phyloP scores from a whole-genome alignment of 2,888 invertebrate genomes.

The Sphaerophoria taeniata region DNA sequence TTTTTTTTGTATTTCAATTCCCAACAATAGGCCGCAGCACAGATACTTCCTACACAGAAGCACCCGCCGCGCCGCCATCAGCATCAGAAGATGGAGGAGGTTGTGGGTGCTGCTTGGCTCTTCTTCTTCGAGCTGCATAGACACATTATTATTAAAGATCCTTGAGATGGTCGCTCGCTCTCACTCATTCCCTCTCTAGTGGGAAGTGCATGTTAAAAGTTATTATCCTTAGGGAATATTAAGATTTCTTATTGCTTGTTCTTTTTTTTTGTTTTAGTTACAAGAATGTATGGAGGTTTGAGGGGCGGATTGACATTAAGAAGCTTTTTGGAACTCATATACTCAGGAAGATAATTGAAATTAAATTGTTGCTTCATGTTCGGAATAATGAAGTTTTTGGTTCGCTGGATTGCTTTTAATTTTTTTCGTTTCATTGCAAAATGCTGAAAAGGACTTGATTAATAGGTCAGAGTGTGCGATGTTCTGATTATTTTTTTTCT shows the following conservation, averaged over 20 bases:
- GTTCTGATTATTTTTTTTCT: conserved; percentile 4
- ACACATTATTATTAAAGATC: conserved; percentile 58
- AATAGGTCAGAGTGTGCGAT: conserved; percentile 59
- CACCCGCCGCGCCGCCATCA: too few relatives aligned
- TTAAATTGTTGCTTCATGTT: conserved; percentile 66
- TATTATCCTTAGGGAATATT: conserved; percentile 43
- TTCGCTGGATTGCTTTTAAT: conserved; percentile 8
- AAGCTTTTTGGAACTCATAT: neutral
- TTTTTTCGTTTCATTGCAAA: conserved; percentile 10
- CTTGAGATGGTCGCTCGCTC: conserved; percentile 53
- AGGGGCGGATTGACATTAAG: neutral
- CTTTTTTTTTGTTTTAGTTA: conserved; percentile 45
- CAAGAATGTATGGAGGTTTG: neutral
- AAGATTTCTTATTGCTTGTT: conserved; percentile 43
- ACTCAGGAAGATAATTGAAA: conserved; percentile 60
- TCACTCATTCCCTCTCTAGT: conserved; percentile 22
- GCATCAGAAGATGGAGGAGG: too few relatives aligned
- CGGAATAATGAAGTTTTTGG: neutral
- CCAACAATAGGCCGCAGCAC: conserved; percentile 51
- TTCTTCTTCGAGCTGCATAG: conserved; percentile 24
- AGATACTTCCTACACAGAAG: conserved; percentile 10
- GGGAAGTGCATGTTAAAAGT: conserved; percentile 38
- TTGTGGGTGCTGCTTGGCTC: too few relatives aligned
- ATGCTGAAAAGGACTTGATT: conserved; percentile 45
- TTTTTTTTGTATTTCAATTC: conserved; percentile 35